Conservation (phyloP, 2,888 invertebrate genomes). For the Silvanus unidentatus region DNA sequence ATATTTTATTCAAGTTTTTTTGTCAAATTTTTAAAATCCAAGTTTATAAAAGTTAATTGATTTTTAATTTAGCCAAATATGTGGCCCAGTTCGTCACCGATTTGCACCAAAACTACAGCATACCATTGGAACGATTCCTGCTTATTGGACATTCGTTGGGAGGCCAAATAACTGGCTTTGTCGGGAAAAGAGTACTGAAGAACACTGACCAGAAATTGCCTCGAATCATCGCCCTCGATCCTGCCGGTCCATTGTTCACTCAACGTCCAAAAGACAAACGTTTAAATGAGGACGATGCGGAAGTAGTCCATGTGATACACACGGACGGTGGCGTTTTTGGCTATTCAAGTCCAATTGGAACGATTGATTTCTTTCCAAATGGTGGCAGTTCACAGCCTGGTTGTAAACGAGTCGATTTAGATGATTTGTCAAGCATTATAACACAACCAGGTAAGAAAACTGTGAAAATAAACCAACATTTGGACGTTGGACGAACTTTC, state of each 20-base stretch:
- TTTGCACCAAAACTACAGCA: conserved; percentile 24
- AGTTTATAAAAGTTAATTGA: not conserved
- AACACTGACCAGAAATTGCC: conserved; percentile 23
- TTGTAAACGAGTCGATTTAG: conserved; percentile 30
- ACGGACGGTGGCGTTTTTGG: conserved; percentile 34
- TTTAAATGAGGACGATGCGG: conserved; percentile 30
- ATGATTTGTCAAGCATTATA: conserved; percentile 18
- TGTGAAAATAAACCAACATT: not conserved
- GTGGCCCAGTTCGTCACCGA: conserved; percentile 27
- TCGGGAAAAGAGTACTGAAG: conserved; percentile 28
- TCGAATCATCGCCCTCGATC: conserved; percentile 32
- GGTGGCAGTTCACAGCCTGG: conserved; percentile 36
- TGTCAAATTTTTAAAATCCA: not conserved
- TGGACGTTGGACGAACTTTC: too few species aligned
- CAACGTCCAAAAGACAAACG: conserved; percentile 25
- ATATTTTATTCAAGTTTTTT: conserved; percentile 4
- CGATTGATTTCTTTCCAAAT: conserved; percentile 37
- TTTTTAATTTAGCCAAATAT: conserved; percentile 21
- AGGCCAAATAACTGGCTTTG: conserved; percentile 30
- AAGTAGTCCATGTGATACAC: conserved; percentile 36
- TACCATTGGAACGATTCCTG: conserved; percentile 26
- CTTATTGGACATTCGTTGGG: conserved; percentile 35
- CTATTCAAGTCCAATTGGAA: conserved; percentile 26
- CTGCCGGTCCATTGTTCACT: conserved; percentile 32
- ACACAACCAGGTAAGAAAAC: conserved; percentile 27